Conservation (phyloP, 2,113 vertebrate genomes). For the Pangasianodon hypophthalmus region DNA sequence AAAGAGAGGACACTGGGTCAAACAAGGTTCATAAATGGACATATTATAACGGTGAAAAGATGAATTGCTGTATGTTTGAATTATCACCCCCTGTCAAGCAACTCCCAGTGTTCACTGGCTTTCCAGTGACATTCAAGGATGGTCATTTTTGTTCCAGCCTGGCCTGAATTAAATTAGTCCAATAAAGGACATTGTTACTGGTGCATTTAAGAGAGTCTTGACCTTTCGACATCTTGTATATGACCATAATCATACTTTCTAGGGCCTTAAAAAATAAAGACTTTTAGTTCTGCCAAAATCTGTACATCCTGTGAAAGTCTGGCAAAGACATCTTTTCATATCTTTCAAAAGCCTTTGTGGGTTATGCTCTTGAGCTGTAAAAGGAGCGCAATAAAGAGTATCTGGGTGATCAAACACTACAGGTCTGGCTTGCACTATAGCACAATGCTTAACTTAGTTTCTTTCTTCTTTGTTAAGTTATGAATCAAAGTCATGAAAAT, state of each 20-base stretch:
- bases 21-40: neutral
- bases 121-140: neutral
- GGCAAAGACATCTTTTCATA: neutral
- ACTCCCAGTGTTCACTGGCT: neutral
- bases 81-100: neutral
- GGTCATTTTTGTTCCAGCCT: neutral
- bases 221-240: neutral
- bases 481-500: neutral
- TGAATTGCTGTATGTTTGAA: neutral
- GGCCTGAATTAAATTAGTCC: neutral
- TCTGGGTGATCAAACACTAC: neutral
- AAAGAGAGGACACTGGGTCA: neutral
- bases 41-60: neutral
- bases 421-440: neutral
- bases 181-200: neutral
- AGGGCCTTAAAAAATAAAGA: neutral
- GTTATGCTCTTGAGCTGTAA: neutral
- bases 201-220: neutral
- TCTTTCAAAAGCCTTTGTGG: neutral
- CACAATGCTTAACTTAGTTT: neutral
- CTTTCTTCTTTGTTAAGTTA: neutral
- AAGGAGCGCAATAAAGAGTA: neutral
- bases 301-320: neutral
- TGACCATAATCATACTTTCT: neutral
- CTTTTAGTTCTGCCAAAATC: neutral